Conservation (phyloP, 2,888 invertebrate species). For the Sepioteuthis lessoniana region DNA sequence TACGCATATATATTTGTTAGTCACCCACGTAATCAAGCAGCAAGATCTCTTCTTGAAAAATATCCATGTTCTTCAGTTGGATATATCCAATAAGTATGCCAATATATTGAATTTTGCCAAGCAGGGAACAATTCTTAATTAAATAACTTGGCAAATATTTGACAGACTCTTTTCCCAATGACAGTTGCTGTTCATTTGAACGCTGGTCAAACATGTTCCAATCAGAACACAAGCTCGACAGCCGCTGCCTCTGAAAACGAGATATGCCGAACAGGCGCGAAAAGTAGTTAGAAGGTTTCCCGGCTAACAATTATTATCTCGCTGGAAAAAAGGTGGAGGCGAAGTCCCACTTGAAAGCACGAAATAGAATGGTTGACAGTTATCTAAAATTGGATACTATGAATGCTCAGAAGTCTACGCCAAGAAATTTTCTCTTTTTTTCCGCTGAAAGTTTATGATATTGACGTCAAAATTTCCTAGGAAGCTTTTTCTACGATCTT, state of each 20-base stretch:
- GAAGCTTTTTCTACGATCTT: too few species aligned
- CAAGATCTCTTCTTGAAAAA: not conserved
- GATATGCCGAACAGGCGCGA: not conserved
- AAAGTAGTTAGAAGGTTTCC: slow-evolving; percentile 10
- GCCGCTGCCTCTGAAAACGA: not conserved
- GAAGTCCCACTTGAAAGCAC: too few species aligned
- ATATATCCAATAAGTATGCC: not conserved
- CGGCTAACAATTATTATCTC: not conserved
- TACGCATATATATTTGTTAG: not conserved
- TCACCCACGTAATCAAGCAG: not conserved
- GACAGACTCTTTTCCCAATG: not conserved
- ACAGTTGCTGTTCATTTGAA: not conserved
- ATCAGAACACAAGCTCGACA: not conserved
- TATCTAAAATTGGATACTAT: too few species aligned
- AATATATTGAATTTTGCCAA: not conserved
- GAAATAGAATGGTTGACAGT: too few species aligned
- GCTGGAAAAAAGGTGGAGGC: not conserved
- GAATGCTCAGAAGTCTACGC: too few species aligned
- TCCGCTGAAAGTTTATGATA: too few species aligned
- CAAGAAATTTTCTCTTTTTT: too few species aligned
- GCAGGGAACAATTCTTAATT: not conserved
- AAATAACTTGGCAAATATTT: slow-evolving; percentile 20
- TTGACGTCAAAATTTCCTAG: too few species aligned
- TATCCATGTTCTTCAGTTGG: not conserved
- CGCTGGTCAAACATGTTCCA: not conserved